These are phyloP conservation scores for Trichonephila inaurata DNA, from an alignment of 1,140 invertebrate species.

Conservation along the genomic window DNA sequence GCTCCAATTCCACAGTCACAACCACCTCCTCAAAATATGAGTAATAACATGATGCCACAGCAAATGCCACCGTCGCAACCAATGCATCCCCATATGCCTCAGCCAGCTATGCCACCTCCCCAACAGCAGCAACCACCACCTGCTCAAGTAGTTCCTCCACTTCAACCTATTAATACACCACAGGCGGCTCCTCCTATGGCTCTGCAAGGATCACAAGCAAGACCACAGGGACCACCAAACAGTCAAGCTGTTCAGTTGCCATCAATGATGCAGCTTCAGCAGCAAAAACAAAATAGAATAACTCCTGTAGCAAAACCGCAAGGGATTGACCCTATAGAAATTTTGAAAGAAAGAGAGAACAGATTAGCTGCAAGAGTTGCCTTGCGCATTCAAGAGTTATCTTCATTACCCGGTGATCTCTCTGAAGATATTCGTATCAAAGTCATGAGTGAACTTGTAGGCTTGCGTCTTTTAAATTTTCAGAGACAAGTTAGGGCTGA, in stretches of 20 bases:
- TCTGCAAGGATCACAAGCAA: constrained; percentile 33
- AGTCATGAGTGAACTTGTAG: constrained; percentile 96
- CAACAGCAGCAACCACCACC: constrained; percentile 50
- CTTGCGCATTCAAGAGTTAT: constrained; percentile 91
- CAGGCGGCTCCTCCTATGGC: constrained; percentile 66
- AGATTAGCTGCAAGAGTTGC: constrained; percentile 90
- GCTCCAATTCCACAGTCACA: constrained; percentile 8
- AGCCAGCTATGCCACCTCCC: constrained; percentile 59
- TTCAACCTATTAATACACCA: constrained; percentile 81
- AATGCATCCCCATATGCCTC: constrained; percentile 66
- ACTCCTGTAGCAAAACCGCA: constrained; percentile 93
- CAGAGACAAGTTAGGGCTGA: constrained; percentile 88
- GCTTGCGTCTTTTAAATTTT: constrained; percentile 95
- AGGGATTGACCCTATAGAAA: constrained; percentile 95
- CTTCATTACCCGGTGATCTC: constrained; percentile 92
- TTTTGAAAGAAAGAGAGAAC: constrained; percentile 96
- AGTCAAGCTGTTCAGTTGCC: constrained; percentile 67
- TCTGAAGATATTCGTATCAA: constrained; percentile 94
- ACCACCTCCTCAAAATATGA: constrained; percentile 53
- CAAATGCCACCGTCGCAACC: constrained; percentile 48
- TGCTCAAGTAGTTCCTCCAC: constrained; percentile 13
- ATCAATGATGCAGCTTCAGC: constrained; percentile 78
- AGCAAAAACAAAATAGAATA: constrained; percentile 84
- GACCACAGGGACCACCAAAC: constrained; percentile 46
- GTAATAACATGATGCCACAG: constrained; percentile 54